Evolutionary conservation across 2,888 invertebrate species (phyloP).

Genomic region (Entomobrya proxima): DNA sequence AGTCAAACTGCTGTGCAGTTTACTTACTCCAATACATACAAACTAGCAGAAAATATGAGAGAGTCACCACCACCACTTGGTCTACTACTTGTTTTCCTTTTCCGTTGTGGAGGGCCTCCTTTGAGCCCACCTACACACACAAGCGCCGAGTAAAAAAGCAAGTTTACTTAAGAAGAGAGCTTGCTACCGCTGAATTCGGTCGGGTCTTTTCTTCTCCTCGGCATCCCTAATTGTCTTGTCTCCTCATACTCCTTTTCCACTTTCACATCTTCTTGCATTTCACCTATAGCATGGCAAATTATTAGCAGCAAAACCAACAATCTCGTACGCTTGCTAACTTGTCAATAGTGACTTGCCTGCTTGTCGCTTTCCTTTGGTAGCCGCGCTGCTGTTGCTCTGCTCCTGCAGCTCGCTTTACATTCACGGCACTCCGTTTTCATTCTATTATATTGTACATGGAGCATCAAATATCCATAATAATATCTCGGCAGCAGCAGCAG

Average conservation of each 20-base stretch:
- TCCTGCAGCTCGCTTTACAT: too few species aligned
- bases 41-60: too few species aligned
- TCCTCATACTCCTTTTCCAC: background rate
- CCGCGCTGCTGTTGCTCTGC: too few species aligned
- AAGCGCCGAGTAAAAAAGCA: constrained; percentile 15
- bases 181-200: background rate
- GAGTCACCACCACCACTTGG: background rate
- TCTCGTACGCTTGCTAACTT: too few species aligned
- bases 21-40: too few species aligned
- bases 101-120: background rate
- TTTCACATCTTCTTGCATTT: background rate
- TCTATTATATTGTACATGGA: too few species aligned
- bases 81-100: background rate
- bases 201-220: constrained; percentile 20
- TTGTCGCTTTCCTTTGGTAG: too few species aligned
- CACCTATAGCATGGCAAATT: background rate
- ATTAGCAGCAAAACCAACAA: background rate
- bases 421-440: too few species aligned
- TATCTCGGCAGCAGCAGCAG: too few species aligned
- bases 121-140: constrained; percentile 9
- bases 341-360: too few species aligned
- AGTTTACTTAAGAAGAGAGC: constrained; percentile 1
- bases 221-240: constrained; percentile 24
- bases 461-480: too few species aligned
- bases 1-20: too few species aligned